These are phyloP conservation scores for Ovis aries DNA, from an alignment of 2,113 vertebrate species.

Conservation along the genomic window ARS-UI_Ramb_v3.0 NC_056069.1:20206001-20206500, in stretches of 20 bases:
- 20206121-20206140: neutral
- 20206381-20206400: neutral
- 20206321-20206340: neutral
- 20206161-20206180: neutral
- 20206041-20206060: neutral
- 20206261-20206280: neutral
- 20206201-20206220: neutral
- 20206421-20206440: neutral
- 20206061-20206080: neutral
- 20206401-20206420: neutral
- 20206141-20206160: neutral
- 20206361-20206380: neutral
- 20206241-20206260: neutral
- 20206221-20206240: neutral
- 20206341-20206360: neutral
- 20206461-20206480: neutral
- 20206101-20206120: neutral
- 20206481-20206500: neutral
- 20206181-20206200: slow-evolving; percentile 9
- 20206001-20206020: neutral
- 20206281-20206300: neutral
- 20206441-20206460: neutral
- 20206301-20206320: neutral
- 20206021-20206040: neutral
- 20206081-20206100: neutral